A percentile compares a stretch with the other conserved stretches of the same genome.
These are phyloP conservation scores for Upupa epops DNA, from an alignment of 2,113 vertebrate genomes.

Conservation along the genomic window DNA sequence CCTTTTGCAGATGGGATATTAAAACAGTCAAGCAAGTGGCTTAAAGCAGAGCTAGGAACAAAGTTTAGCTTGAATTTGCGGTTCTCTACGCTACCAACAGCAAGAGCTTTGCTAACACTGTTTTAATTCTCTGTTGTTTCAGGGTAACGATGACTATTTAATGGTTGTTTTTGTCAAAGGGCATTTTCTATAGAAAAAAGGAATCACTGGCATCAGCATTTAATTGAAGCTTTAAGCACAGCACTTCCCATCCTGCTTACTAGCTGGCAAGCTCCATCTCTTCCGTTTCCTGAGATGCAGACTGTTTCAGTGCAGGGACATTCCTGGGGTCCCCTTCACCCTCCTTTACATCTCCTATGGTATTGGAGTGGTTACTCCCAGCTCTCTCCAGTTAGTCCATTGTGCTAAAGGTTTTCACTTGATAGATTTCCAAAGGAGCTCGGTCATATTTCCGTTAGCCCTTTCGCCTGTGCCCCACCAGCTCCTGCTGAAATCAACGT, in stretches of 20 bases:
- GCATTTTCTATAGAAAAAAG: not conserved
- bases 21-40: not conserved
- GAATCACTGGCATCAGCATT: not conserved
- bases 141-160: not conserved
- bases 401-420: not conserved
- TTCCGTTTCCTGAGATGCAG: not conserved
- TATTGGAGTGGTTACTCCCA: not conserved
- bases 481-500: not conserved
- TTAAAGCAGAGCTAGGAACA: not conserved
- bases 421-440: not conserved
- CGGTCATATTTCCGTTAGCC: not conserved
- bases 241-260: not conserved
- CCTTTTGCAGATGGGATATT: not conserved
- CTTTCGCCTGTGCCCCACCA: not conserved
- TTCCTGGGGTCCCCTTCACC: not conserved
- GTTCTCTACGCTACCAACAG: not conserved
- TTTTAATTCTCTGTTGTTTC: too few species aligned
- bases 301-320: not conserved
- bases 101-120: not conserved
- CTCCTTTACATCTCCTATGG: not conserved
- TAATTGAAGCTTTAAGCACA: not conserved
- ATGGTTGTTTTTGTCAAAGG: not conserved
- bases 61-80: not conserved
- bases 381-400: not conserved
- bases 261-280: not conserved